Conservation (phyloP, 2,888 invertebrate species). For the Clivina fossor region DNA sequence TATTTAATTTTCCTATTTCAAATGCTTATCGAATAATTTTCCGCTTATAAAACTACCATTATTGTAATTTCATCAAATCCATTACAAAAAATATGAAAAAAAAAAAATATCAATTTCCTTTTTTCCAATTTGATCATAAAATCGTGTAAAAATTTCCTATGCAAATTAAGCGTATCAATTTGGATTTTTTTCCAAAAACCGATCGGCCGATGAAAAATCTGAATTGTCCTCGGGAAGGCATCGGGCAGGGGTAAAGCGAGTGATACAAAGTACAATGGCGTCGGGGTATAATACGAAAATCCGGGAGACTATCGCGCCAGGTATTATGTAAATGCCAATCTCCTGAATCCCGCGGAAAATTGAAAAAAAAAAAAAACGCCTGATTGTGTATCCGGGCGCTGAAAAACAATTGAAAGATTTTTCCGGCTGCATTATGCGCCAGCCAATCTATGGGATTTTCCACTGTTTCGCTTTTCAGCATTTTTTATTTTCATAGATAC, state of each 20-base stretch:
- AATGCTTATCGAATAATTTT: too few relatives aligned
- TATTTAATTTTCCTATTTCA: too few relatives aligned
- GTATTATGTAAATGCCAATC: constrained; percentile 33
- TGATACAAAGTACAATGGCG: neutral
- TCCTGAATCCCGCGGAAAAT: constrained; percentile 26
- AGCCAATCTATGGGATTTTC: constrained; percentile 15
- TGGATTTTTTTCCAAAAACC: constrained; percentile 6
- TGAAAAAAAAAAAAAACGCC: constrained; percentile 32
- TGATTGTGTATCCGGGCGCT: constrained; percentile 27
- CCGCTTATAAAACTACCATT: too few relatives aligned
- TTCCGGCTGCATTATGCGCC: constrained; percentile 25
- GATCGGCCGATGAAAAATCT: constrained; percentile 16
- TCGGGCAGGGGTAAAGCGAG: neutral
- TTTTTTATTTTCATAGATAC: constrained; percentile 2
- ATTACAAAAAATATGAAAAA: too few relatives aligned
- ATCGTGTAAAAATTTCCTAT: constrained; percentile 14
- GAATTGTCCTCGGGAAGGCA: constrained; percentile 9
- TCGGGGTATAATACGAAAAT: constrained; percentile 31
- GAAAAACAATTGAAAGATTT: constrained; percentile 28
- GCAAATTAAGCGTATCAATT: constrained; percentile 27
- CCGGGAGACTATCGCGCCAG: constrained; percentile 28
- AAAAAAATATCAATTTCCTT: too few relatives aligned
- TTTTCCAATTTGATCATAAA: too few relatives aligned
- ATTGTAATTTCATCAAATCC: too few relatives aligned
- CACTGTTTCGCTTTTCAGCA: neutral